phyloP scores from a whole-genome alignment of 1,140 invertebrate species.

The Drosophila ambigua region DNA sequence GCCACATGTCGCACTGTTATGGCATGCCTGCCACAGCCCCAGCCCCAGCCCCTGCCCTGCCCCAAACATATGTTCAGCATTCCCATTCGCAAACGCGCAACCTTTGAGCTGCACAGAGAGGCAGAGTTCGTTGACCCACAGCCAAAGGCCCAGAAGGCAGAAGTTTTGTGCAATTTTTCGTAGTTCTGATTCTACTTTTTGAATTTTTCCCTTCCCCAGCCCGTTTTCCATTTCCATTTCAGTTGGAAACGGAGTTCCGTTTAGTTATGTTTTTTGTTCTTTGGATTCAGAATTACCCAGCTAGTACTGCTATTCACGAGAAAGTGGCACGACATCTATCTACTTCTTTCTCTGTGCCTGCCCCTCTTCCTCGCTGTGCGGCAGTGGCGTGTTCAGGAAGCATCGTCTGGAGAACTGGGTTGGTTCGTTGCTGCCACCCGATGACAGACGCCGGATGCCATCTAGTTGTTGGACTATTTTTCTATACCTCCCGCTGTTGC shows the following conservation, averaged over 20 bases:
- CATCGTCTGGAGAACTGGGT: conserved; percentile 55
- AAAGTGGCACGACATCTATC: conserved; percentile 73
- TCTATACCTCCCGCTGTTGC: conserved; percentile 9
- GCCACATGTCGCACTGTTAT: conserved; percentile 39
- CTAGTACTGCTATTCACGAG: conserved; percentile 60
- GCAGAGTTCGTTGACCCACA: conserved; percentile 44
- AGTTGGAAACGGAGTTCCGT: conserved; percentile 35
- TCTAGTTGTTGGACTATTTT: conserved; percentile 51
- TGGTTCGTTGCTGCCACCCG: conserved; percentile 30
- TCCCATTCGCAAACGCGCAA: conserved; percentile 37
- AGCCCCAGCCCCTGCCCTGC: conserved; percentile 4
- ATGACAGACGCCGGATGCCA: conserved; percentile 65
- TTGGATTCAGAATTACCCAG: conserved; percentile 17
- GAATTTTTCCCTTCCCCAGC: conserved; percentile 8
- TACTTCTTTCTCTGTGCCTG: background rate
- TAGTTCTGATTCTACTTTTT: no score
- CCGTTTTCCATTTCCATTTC: conserved; percentile 66
- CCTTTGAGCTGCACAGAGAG: conserved; percentile 31
- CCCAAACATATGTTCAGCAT: conserved; percentile 48
- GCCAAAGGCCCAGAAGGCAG: background rate
- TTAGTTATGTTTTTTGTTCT: conserved; percentile 19
- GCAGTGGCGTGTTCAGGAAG: conserved; percentile 56
- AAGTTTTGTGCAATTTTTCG: no score
- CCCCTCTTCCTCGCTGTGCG: conserved; percentile 4
- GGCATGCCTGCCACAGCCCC: no score